Evolutionary conservation across 2,113 vertebrate genomes (phyloP), one percentile per base, ranked within the genome.

Genomic region (Tapirus terrestris): DNA sequence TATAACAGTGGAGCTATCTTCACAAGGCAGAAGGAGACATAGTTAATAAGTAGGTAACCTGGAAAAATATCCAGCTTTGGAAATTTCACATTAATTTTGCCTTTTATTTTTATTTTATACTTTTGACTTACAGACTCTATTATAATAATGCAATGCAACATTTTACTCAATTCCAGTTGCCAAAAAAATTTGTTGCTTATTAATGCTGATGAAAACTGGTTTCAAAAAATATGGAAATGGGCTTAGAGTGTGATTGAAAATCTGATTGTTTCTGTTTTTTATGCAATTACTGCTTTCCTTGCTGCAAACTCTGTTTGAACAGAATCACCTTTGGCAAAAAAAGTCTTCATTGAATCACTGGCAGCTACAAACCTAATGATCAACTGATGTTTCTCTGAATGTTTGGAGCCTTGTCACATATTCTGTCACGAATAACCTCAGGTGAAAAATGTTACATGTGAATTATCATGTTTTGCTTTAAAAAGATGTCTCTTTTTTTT

Each of bases 241-340:
- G 31, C 5, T 92, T 68, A 91, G 27, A 1, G 1, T 95, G 3
- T 93, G 18, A 82, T 72, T 77, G 63, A 89, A 98, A 97, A 81
- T 65, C 25, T 53, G 45, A 77, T 82, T 94, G 53, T n/a, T 81
- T 80, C 82, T 60, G 0, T 56, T 92, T 90, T 87, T 33, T 11
- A 60, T 48, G 9, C 14, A 91, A 89, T 77, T 65, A 81, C 13
- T 91, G 51, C 58, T 65, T 81, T 89, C 17, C 43, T 92, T 77
- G 51, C 60, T 61, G 36, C n/a, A 86, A 89, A 94, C 17, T 72
- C 7, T 89, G 16, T 92, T 77, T 89, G 61, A 92, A 82, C 5
- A 85, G 23, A 91, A 91, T 91, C 77, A 80, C 77, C 27, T 56
- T 92, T 93, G 31, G 53, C 51, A 86, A 89, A 29, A 95, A 94